These are phyloP conservation scores for Catalaphyllia jardinei DNA, from an alignment of 64 coral and sea anemone genomes.

Conservation along the genomic window DNA sequence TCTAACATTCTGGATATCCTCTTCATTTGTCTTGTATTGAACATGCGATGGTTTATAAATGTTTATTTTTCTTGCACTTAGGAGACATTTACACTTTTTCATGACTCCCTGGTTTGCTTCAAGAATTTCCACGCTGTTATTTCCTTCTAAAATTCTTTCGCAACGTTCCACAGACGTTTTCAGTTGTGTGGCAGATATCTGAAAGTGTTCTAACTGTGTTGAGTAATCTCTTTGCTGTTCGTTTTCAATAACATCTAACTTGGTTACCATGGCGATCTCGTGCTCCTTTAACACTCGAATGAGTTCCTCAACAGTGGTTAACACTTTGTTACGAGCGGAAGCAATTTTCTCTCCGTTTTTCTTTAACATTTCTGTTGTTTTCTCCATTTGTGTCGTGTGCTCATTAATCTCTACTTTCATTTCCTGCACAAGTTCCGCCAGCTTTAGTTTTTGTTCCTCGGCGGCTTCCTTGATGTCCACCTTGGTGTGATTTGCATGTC, in stretches of 20 bases:
- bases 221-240: not conserved
- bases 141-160: conserved; percentile 14
- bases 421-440: not conserved
- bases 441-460: not conserved
- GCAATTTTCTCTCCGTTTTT: conserved; percentile 6
- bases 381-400: not conserved
- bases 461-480: conserved; percentile 2
- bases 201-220: conserved; percentile 5
- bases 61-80: conserved; percentile 5
- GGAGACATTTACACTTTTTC: not conserved
- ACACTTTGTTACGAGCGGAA: conserved; percentile 2
- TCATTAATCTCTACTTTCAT: conserved; percentile 24
- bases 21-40: not conserved
- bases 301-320: conserved; percentile 16
- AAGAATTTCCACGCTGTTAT: conserved; percentile 21
- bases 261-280: not conserved
- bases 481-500: not conserved
- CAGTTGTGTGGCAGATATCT: not conserved
- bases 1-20: not conserved
- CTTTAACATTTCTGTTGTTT: not conserved
- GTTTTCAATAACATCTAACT: conserved; percentile 32
- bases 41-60: not conserved
- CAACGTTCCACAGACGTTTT: conserved; percentile 17
- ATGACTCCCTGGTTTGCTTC: not conserved
- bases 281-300: conserved; percentile 54